Evolutionary conservation across 2,797 vertebrate species (phyloP), one percentile per base, ranked within the genome.

Genomic region (Peromyscus eremicus): DNA sequence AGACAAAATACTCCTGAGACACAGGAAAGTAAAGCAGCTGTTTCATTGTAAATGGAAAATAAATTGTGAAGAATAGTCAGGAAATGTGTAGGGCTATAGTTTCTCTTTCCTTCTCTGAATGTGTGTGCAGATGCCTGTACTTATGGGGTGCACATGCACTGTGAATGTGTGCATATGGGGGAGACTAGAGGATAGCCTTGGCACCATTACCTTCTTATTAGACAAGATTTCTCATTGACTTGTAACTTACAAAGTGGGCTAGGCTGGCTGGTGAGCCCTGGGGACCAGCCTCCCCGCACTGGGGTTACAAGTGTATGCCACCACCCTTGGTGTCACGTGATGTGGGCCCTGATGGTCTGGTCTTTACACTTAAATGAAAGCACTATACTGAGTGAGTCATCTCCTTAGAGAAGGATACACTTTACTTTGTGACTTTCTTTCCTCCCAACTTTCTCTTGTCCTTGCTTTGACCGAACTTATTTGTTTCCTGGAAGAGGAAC

Each of bases 391-490:
- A 52, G 34, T 3, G 3, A 49, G 32, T 4, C 34, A n/a, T 52
- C 6, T 9, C 4, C 17, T 2, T 37, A 37, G 4, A 70, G 34
- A 21, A 70, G 34, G 12, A 81, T 6, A 32, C 0, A 16, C 0
- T 52, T 76, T 82, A 25, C 46, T 32, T 5, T 71, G 10, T 71
- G 43, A 40, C 5, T 2, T 52, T 86, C 64, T 62, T 70, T 25
- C 62, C 5, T 5, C 14, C 16, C n/a, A 0, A 2, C 3, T 83
- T 89, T n/a, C 34, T 25, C 16, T 70, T 64, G 4, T 2, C 1
- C 9, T 16, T 32, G 3, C 13, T 2, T n/a, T 23, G 1, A 87
- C 8, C 8, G 9, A 64, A 8, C 3, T 32, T 6, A 0, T 3
- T 6, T 34, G 23, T 6, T 87, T 19, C 27, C 11, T 43, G 13